Base-by-base conservation (phyloP, 1,140 invertebrate genomes). In the Hesperophylax magnus region DNA sequence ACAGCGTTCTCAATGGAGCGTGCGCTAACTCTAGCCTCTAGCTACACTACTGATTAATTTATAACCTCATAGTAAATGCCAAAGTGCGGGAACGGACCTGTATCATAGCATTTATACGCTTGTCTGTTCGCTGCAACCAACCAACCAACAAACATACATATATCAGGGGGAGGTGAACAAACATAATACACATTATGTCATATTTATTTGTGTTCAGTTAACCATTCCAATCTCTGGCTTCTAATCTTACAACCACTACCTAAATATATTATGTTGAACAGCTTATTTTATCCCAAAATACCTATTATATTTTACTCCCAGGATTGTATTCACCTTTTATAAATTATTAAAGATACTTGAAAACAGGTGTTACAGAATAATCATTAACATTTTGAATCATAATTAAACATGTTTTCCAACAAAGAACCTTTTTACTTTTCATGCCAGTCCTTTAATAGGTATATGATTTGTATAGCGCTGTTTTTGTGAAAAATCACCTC, bases 51-150 rank as follows among this genome's bases (percentile, higher is more conserved):
- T 77, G 27, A 54, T 77, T 65, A 61, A 20, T 69, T 77, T 77
- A 52, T 78, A 79, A 79, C 78, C 78, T 79, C 78, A 79, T 72
- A 72, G 53, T 71, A 74, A 58, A 79, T 79, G 78, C 78, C 78
- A 79, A 79, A 79, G 78, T 67, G 54, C 34, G 47, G 63, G 31
- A 65, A 56, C 63, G 71, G 77, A 54, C 61, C 52, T 78, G 77
- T 78, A 78, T 27, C 69, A 65, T 67, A 69, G n/a, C 69, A 69
- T 34, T 53, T 65, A 47, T 78, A 67, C 53, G 34, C 22, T 15
- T 78, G 61, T 78, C 77, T 56, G 77, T 67, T 52, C 53, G n/a
- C 77, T 78, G 69, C 52, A 14, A 47, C 39, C 39, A 47, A 27
- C 27, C 27, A 27, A 47, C 39, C 39, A 47, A 47, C 39, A 47